Conservation (phyloP, 2,888 invertebrate species). For the Lithophane semibrunnea region DNA sequence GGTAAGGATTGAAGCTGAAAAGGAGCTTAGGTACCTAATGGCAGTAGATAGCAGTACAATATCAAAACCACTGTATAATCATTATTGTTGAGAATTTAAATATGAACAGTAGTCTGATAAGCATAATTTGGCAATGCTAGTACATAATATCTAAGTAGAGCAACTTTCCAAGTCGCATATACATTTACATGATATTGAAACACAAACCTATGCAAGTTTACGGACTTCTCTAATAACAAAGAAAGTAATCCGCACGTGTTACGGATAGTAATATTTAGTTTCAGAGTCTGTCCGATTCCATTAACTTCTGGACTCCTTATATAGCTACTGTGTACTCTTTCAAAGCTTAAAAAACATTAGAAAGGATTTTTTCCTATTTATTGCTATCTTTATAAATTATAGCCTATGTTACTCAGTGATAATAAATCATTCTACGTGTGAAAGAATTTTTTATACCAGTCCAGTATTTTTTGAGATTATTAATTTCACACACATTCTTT, state of each 20-base stretch:
- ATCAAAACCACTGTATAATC: background rate
- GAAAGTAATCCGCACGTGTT: constrained; percentile 58
- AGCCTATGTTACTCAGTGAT: no score
- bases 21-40: no score
- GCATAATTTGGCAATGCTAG: background rate
- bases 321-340: background rate
- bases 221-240: constrained; percentile 56
- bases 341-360: background rate
- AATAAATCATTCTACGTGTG: no score
- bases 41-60: background rate
- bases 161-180: constrained; percentile 7
- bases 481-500: no score
- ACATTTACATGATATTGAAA: constrained; percentile 62
- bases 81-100: background rate
- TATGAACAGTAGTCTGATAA: background rate
- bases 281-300: constrained; percentile 32
- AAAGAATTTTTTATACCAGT: no score
- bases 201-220: constrained; percentile 55
- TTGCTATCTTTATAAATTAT: no score
- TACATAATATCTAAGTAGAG: background rate
- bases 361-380: background rate
- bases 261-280: constrained; percentile 53
- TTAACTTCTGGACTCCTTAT: background rate
- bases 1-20: no score
- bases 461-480: no score